A percentile compares a stretch with the other conserved stretches of the same genome.
Conservation (phyloP, 2,113 vertebrate species). For the Hylia prasina region DNA sequence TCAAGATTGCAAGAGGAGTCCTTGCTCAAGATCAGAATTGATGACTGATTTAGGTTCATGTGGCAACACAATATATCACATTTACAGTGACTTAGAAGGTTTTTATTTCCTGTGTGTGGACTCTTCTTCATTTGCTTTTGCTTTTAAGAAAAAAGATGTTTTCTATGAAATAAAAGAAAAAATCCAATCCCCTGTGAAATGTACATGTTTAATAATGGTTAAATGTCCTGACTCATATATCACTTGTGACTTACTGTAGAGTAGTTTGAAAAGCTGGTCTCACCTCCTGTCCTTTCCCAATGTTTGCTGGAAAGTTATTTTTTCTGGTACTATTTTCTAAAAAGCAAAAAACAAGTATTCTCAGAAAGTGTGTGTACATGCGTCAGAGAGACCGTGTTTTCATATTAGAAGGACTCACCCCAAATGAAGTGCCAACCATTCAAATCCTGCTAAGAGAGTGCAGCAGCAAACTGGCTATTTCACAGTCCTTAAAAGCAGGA, state of each 20-base stretch:
- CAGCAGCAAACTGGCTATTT: neutral
- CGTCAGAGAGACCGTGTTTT: neutral
- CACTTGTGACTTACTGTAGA: neutral
- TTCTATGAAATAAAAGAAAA: neutral
- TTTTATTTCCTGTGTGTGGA: neutral
- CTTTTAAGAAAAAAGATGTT: neutral
- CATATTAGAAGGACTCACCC: neutral
- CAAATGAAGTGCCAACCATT: neutral
- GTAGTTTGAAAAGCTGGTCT: neutral
- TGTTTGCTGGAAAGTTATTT: neutral
- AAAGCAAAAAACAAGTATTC: neutral
- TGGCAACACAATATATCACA: neutral
- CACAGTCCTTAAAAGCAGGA: neutral
- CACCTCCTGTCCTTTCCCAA: rapidly evolving
- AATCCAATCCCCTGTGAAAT: neutral
- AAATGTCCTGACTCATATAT: neutral
- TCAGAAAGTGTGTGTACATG: neutral
- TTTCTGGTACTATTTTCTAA: neutral
- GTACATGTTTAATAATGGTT: neutral
- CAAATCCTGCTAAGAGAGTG: neutral
- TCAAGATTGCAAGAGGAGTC: neutral
- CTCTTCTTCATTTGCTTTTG: neutral
- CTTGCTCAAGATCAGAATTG: neutral
- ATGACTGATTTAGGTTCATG: neutral
- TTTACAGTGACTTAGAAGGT: neutral